Percentiles rank a stretch among this genome's conserved stretches.
Evolutionary conservation across 2,113 vertebrate genomes (phyloP).

Genomic region (Corythornis vintsioides): DNA sequence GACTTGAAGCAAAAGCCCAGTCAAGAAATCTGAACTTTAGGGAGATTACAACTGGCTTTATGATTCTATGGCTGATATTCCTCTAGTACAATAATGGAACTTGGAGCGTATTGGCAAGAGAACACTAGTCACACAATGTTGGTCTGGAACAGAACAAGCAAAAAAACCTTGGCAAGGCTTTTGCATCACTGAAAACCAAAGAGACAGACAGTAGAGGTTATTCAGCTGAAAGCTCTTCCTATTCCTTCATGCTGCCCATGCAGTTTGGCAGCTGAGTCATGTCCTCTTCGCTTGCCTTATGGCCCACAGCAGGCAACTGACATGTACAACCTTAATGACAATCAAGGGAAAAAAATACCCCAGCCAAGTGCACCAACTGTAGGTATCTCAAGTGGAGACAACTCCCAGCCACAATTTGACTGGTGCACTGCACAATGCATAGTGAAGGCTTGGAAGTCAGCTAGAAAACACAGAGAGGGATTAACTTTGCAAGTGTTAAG

Average conservation of each 20-base stretch:
- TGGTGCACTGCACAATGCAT: background rate
- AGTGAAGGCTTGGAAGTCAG: background rate
- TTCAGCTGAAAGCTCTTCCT: background rate
- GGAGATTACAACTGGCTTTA: background rate
- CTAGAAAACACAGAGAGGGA: background rate
- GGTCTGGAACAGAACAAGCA: background rate
- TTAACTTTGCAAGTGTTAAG: background rate
- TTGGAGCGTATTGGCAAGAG: background rate
- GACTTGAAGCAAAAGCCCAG: background rate
- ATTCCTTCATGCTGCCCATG: background rate
- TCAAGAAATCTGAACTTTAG: constrained; percentile 6
- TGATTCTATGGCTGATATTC: background rate
- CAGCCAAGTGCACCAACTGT: background rate
- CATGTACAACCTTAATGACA: background rate
- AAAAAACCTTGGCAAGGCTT: background rate
- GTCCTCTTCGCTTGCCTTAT: background rate
- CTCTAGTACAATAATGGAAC: background rate
- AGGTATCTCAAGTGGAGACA: background rate
- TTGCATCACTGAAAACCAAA: background rate
- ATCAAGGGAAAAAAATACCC: background rate
- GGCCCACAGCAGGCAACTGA: background rate
- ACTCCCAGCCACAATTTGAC: background rate
- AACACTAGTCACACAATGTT: background rate
- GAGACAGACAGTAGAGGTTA: background rate
- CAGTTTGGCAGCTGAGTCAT: background rate